Conservation (phyloP, 2,113 vertebrate species). For the Acanthisitta chloris region DNA sequence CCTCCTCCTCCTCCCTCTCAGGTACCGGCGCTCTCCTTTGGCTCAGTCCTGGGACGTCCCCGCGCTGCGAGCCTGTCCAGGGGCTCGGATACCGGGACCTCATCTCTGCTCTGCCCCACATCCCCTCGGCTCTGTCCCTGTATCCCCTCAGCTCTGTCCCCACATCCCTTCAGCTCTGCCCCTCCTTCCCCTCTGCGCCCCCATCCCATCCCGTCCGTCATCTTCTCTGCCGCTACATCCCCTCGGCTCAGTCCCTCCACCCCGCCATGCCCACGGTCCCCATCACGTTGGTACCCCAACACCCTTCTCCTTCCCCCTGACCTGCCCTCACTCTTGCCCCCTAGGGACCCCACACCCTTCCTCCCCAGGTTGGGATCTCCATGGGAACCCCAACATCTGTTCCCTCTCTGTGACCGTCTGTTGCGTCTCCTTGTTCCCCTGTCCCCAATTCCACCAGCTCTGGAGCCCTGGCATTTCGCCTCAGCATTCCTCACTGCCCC, state of each 20-base stretch:
- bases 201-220: too few relatives aligned
- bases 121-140: too few relatives aligned
- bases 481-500: neutral
- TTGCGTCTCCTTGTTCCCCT: neutral
- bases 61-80: too few relatives aligned
- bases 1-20: neutral
- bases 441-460: rapidly evolving
- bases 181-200: neutral
- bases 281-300: rapidly evolving
- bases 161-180: neutral
- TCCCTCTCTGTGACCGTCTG: rapidly evolving
- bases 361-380: rapidly evolving
- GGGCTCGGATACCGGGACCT: too few relatives aligned
- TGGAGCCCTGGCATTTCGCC: neutral
- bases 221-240: neutral
- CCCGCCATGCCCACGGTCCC: rapidly evolving
- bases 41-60: neutral
- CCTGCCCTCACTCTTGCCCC: rapidly evolving
- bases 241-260: too few relatives aligned
- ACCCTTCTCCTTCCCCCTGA: neutral
- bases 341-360: rapidly evolving
- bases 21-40: neutral
- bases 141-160: too few relatives aligned
- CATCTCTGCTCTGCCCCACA: too few relatives aligned
- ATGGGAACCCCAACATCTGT: rapidly evolving